Conservation (phyloP, 53 echinoderm and acorn worm species). For the Henricia sp. region DNA sequence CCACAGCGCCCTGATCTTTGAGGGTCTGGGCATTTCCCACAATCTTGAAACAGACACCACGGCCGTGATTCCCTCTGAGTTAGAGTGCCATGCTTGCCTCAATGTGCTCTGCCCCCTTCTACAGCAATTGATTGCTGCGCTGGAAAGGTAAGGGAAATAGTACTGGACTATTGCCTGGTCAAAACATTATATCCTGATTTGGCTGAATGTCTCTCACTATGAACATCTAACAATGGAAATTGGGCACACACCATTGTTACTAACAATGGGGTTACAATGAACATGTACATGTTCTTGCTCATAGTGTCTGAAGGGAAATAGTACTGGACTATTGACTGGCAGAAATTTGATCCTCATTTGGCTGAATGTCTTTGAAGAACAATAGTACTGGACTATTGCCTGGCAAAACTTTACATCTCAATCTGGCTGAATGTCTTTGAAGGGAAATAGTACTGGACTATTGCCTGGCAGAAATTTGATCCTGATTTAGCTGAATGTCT, state of each 20-base stretch:
- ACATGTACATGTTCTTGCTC: neutral
- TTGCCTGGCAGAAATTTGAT: no score
- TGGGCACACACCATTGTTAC: no score
- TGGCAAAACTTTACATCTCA: neutral
- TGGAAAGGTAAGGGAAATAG: slow-evolving; percentile 13
- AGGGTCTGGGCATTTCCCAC: slow-evolving; percentile 41
- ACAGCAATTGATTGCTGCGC: slow-evolving; percentile 12
- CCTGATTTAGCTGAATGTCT: no score
- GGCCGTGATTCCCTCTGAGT: slow-evolving; percentile 6
- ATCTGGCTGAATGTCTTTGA: no score
- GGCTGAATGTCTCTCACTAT: neutral
- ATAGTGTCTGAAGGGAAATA: neutral
- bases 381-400: neutral
- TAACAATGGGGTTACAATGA: neutral
- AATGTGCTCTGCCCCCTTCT: slow-evolving; percentile 26
- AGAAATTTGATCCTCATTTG: neutral
- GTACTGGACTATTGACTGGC: no score
- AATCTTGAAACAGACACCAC: slow-evolving; percentile 29
- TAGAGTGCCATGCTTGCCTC: slow-evolving; percentile 38
- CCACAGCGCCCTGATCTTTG: slow-evolving; percentile 39
- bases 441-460: no score
- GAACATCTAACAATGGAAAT: no score
- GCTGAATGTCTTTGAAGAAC: neutral
- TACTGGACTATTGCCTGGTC: neutral
- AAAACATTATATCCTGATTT: neutral